Conservation (phyloP, 2,797 vertebrate genomes). For the Darevskia mixta region DNA sequence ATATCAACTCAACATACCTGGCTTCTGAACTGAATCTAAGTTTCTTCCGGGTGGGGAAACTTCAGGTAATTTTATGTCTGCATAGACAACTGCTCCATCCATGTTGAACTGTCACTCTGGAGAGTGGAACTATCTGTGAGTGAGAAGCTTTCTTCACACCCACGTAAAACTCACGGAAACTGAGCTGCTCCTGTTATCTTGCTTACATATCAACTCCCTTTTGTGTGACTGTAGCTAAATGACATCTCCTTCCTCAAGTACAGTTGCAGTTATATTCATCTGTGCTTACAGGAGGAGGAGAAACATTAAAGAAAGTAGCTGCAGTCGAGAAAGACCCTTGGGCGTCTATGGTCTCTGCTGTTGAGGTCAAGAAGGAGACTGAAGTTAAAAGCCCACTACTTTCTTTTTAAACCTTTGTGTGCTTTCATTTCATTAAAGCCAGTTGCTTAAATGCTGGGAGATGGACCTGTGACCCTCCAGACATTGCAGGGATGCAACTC, state of each 20-base stretch:
- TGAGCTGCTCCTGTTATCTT: not conserved
- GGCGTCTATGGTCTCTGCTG: not conserved
- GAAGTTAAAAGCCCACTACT: not conserved
- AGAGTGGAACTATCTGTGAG: not conserved
- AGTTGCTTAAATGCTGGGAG: not conserved
- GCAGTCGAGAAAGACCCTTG: not conserved
- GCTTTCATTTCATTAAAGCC: too few species aligned
- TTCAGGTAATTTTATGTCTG: not conserved
- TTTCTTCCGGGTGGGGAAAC: not conserved
- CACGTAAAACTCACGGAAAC: not conserved
- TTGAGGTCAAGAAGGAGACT: not conserved
- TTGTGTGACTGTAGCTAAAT: not conserved
- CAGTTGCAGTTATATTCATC: slow-evolving; percentile 1
- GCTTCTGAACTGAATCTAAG: not conserved
- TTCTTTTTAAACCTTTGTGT: not conserved
- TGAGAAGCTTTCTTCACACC: not conserved
- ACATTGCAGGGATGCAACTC: not conserved
- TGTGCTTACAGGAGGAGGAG: not conserved
- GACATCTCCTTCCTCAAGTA: not conserved
- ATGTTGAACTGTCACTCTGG: not conserved
- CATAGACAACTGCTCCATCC: not conserved
- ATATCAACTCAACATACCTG: slow-evolving; percentile 1
- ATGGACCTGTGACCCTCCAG: not conserved
- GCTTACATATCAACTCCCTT: not conserved
- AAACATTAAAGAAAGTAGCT: not conserved